A percentile compares a stretch with the other conserved stretches of the same genome.
These are phyloP conservation scores for Polypterus senegalus DNA, from an alignment of 2,113 vertebrate species.

Conservation along the genomic window DNA sequence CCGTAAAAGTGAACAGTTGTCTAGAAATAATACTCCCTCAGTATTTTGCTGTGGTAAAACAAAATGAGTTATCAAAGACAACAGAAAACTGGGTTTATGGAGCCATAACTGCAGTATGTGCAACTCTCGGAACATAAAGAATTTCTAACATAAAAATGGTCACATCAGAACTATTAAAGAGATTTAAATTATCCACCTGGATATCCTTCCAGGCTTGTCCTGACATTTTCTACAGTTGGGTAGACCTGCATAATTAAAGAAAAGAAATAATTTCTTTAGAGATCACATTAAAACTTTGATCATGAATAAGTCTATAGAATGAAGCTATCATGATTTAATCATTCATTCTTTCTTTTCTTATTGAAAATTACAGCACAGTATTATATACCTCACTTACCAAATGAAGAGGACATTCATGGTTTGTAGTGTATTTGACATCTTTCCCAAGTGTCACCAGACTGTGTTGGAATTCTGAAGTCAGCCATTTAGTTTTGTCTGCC, in stretches of 20 bases:
- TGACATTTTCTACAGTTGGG: conserved; percentile 85
- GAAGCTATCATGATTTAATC: no score
- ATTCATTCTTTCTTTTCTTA: no score
- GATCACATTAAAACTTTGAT: no score
- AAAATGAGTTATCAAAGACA: no score
- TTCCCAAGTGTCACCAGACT: conserved; percentile 60
- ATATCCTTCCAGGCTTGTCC: conserved; percentile 90
- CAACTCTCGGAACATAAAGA: not conserved
- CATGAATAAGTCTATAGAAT: no score
- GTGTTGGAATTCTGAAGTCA: conserved; percentile 78
- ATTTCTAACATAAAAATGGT: conserved; percentile 4
- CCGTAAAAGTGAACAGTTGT: no score
- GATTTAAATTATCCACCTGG: conserved; percentile 57
- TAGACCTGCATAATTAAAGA: conserved; percentile 57
- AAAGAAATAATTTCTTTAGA: not conserved
- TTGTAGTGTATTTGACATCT: conserved; percentile 19
- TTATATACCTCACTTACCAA: conserved; percentile 48
- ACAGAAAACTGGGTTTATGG: no score
- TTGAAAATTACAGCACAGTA: no score
- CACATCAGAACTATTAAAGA: not conserved
- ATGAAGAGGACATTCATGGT: conserved; percentile 47
- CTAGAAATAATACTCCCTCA: no score
- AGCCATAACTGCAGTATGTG: no score
- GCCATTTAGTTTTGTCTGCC: conserved; percentile 78
- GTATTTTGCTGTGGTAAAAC: no score